phyloP scores from a whole-genome alignment of 2,113 vertebrate species.

The Notothenia coriiceps region DNA sequence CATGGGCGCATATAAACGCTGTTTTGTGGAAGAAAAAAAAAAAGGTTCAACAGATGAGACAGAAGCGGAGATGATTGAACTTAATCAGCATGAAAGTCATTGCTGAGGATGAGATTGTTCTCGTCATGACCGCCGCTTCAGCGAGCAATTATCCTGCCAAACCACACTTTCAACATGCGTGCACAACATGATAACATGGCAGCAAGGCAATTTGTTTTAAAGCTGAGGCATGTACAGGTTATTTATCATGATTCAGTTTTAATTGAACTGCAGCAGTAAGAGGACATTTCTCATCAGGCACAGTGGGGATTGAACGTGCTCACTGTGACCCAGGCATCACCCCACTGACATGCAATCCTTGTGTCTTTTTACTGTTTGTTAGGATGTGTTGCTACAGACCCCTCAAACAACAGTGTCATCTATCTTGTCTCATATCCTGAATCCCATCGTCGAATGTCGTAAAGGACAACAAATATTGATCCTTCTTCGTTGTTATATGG shows the following conservation, averaged over 20 bases:
- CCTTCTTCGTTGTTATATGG: conserved; percentile 24
- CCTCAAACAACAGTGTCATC: conserved; percentile 42
- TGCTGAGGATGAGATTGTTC: background rate
- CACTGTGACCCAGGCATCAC: conserved; percentile 49
- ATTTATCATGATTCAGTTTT: conserved; percentile 43
- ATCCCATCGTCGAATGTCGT: conserved; percentile 42
- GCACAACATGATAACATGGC: conserved; percentile 2
- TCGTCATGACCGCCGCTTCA: background rate
- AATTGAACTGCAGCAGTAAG: conserved; percentile 27
- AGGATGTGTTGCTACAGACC: conserved; percentile 43
- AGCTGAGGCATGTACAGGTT: conserved; percentile 14
- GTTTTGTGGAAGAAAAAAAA: background rate
- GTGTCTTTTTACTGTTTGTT: background rate
- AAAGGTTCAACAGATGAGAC: conserved; percentile 1
- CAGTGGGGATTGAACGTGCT: conserved; percentile 17
- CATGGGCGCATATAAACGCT: background rate
- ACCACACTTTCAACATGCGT: background rate
- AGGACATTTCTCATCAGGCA: conserved; percentile 42
- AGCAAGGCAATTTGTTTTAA: background rate
- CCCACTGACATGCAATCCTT: conserved; percentile 19
- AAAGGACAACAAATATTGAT: conserved; percentile 81
- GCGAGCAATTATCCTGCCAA: background rate
- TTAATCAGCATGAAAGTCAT: conserved; percentile 10
- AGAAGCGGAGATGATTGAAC: background rate
- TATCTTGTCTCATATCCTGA: conserved; percentile 74